Percentiles rank a stretch among this genome's conserved stretches.
These are phyloP conservation scores for Rhyacophila brunnea DNA, from an alignment of 1,140 invertebrate genomes.

Conservation along the genomic window DNA sequence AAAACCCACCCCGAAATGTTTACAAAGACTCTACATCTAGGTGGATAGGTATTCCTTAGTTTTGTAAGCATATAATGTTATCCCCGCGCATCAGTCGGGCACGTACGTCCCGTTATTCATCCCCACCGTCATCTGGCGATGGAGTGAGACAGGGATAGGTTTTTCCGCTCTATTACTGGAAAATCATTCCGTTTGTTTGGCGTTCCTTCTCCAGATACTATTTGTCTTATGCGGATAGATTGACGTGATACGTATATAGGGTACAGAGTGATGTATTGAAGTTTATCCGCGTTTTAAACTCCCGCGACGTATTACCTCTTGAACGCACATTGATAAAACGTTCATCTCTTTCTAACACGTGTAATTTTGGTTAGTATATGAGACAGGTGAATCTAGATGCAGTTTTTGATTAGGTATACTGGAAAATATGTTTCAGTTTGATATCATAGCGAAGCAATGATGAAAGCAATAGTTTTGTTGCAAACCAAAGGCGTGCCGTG, in stretches of 20 bases:
- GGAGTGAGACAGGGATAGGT: conserved; percentile 12
- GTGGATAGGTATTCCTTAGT: conserved; percentile 30
- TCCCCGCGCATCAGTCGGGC: conserved; percentile 6
- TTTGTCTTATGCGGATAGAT: conserved; percentile 38
- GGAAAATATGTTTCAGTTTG: too few species aligned
- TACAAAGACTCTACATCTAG: conserved; percentile 26
- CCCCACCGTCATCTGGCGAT: neutral
- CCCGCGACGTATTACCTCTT: neutral
- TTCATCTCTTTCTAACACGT: neutral
- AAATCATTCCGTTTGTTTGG: conserved; percentile 36
- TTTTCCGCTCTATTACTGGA: conserved; percentile 5
- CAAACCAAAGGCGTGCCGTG: conserved; percentile 14
- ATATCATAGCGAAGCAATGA: conserved; percentile 1
- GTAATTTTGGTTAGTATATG: too few species aligned
- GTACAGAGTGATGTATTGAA: conserved; percentile 31
- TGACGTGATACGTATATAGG: conserved; percentile 35
- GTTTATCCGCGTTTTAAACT: neutral
- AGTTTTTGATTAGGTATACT: neutral
- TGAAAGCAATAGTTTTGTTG: conserved; percentile 30
- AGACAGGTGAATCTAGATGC: neutral
- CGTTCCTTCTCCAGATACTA: conserved; percentile 36
- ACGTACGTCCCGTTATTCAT: conserved; percentile 5
- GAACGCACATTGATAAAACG: neutral
- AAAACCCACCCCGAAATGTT: conserved; percentile 34
- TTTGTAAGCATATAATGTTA: conserved; percentile 24